phyloP scores from a whole-genome alignment of 2,797 vertebrate species.

The Aphelocoma californica region DNA sequence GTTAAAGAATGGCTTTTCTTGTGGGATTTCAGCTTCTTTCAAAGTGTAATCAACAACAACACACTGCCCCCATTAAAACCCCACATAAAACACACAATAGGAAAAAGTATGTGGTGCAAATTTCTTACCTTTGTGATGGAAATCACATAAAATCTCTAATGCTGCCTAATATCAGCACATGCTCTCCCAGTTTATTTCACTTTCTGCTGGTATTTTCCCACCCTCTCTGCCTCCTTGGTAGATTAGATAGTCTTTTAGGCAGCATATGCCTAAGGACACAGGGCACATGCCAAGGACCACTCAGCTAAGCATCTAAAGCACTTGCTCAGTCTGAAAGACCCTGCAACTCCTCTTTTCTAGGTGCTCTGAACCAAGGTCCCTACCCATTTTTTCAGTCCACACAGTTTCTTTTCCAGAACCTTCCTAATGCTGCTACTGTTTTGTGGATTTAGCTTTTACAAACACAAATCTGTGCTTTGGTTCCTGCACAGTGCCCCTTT shows the following conservation, averaged over 20 bases:
- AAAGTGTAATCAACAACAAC: background rate
- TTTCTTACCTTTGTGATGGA: background rate
- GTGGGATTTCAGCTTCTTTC: background rate
- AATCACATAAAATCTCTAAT: background rate
- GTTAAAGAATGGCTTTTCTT: background rate
- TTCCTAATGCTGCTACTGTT: background rate
- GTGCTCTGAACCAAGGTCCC: fast-evolving
- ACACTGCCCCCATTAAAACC: background rate
- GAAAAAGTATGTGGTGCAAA: background rate
- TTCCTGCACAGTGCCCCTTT: background rate
- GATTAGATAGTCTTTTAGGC: background rate
- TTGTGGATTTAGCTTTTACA: background rate
- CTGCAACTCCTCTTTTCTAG: background rate
- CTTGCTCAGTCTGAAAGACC: background rate
- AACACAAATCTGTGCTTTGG: background rate
- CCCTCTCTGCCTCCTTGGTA: background rate
- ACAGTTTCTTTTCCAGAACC: background rate
- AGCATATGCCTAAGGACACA: background rate
- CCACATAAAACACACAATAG: background rate
- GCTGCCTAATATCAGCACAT: background rate
- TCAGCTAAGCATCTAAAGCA: background rate
- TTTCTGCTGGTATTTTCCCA: background rate
- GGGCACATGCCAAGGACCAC: background rate
- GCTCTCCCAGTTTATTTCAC: background rate
- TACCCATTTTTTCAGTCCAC: background rate